Evolutionary conservation across 2,888 invertebrate genomes (phyloP), one percentile per base, ranked within the genome.

Genomic region (Eremobia ochroleuca): DNA sequence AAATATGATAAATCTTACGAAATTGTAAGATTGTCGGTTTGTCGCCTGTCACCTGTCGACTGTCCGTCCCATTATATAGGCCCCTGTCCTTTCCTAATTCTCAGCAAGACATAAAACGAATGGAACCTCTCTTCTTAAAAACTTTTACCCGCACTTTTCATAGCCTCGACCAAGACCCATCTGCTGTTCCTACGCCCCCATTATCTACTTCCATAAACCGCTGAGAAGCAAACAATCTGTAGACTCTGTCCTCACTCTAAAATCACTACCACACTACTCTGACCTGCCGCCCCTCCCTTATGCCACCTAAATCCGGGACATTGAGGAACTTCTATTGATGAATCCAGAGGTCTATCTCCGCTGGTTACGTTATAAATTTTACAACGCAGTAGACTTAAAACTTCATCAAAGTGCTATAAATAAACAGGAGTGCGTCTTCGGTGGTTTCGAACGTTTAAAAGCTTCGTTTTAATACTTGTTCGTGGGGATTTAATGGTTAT

Each of bases 171-270:
- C 79, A 90, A 93, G 94, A 91, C 94, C 90, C 95, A 95, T 94
- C 94, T 95, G 95, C 93, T 88, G 90, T 93, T 93, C 90, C 91
- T 93, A 92, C 92, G 91, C 91, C 87, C 91, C 93, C 92, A 95
- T 94, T 95, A 95, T 94, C 93, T 93, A 91, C 92, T 92, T 93
- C 93, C 93, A 94, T 95, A 96, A 96, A 95, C 94, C 93, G 91
- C 92, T 92, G 92, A 92, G 92, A 93, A 91, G 92, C 93, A 94
- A 94, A 95, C 94, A 95, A 94, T 95, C 94, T 93, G 92, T 90
- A 93, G 90, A 89, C 89, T 90, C 88, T 91, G 92, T 94, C 92
- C 91, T 93, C 91, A 91, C 91, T 92, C 90, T 90, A 88, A 92
- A 92, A 92, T 92, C 91, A 89, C 87, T 79, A 90, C 94, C 93